Base-by-base conservation (phyloP, 2,888 invertebrate species). In the Keiferia lycopersicella region DNA sequence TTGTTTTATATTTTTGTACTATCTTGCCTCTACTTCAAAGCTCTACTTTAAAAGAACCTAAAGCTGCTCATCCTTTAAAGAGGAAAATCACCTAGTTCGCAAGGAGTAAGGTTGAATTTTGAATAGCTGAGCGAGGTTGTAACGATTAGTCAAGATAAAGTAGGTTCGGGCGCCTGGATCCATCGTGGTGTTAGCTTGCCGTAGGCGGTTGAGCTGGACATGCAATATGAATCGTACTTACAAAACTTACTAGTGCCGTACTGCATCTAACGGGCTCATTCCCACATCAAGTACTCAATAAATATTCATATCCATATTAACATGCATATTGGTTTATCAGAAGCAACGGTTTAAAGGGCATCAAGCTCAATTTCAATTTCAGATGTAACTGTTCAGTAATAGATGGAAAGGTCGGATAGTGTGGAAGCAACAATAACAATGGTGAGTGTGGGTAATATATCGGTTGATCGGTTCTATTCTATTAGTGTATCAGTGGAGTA, bases 151-250 rank as follows among this genome's bases (percentile, higher is more conserved):
- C 65, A 56, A 67, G 50, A 65, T 59, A 20, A 39, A 62, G 65
- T 67, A 65, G 69, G 34, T 10, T 10, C 34, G 34, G 75, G 76
- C 73, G 73, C 78, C 79, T 71, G 79, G 73, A 79, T 81, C 75
- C 80, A 75, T 78, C 76, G 82, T 75, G 74, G 71, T 71, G 67
- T 69, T 69, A 70, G 73, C 71, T 78, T 84, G 78, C 87, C 84
- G 88, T 90, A 88, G 89, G 90, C 88, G 89, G 87, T 80, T 74
- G 77, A 79, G 77, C 82, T 84, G 88, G 87, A 85, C 87, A 87
- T 80, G 84, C 84, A 85, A 86, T 88, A 87, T 87, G 86, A 85
- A 86, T 85, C 83, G 84, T 88, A 81, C 77, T 73, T 53, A 14
- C 51, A 22, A 53, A 22, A 22, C 22, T 26, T 71, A 72, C 72